These are phyloP conservation scores for Paraescarpia echinospica DNA, from an alignment of 1,140 invertebrate genomes.

Conservation along the genomic window DNA sequence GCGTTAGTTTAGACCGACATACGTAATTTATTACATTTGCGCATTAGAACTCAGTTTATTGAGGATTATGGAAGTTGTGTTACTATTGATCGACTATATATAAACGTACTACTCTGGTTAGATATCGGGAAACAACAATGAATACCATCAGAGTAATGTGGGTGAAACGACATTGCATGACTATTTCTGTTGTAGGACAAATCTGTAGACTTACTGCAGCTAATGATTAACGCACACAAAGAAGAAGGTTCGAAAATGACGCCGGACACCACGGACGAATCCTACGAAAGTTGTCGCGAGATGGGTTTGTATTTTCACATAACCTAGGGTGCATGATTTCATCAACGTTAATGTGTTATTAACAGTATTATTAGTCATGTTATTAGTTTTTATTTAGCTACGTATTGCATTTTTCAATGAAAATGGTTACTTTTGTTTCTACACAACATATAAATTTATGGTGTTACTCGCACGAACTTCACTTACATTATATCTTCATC, in stretches of 20 bases:
- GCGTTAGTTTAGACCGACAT: too few species aligned
- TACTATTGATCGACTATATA: too few species aligned
- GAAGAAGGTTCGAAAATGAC: constrained; percentile 21
- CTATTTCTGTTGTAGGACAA: constrained; percentile 11
- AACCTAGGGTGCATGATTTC: too few species aligned
- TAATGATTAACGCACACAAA: constrained; percentile 35
- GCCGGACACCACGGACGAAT: constrained; percentile 8
- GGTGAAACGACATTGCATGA: not conserved
- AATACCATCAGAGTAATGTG: not conserved
- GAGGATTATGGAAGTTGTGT: too few species aligned
- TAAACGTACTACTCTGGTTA: not conserved
- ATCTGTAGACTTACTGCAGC: constrained; percentile 35
- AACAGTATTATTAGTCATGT: not conserved
- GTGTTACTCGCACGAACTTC: too few species aligned
- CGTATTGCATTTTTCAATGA: too few species aligned
- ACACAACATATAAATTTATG: too few species aligned
- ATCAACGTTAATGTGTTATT: not conserved
- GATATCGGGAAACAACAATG: not conserved
- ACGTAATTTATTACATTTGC: too few species aligned
- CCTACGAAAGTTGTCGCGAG: not conserved
- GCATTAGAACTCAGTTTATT: too few species aligned
- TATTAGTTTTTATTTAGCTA: too few species aligned
- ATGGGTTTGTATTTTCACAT: not conserved
- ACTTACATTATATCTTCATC: too few species aligned
- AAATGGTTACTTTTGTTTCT: too few species aligned